Evolutionary conservation across 1,140 invertebrate species (phyloP).

Genomic region (Carposina sasakii): DNA sequence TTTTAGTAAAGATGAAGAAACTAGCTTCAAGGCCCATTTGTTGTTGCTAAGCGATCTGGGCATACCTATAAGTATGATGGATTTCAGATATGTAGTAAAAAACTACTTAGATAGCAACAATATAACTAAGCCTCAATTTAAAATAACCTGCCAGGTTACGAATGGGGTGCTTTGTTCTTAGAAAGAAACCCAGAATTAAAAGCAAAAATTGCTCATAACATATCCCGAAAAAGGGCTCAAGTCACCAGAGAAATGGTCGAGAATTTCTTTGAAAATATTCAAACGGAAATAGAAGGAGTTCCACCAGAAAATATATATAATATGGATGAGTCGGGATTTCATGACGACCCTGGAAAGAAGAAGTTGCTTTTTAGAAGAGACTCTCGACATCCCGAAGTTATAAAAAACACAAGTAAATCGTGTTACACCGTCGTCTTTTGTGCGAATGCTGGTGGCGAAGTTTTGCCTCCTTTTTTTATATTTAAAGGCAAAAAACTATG

Average conservation of each 20-base stretch:
- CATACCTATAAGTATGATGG: slow-evolving; percentile 15
- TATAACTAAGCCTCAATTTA: slow-evolving; percentile 14
- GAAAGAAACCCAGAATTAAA: slow-evolving; percentile 5
- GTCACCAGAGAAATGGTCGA: not conserved
- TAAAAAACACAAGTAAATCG: slow-evolving; percentile 15
- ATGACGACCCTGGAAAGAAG: slow-evolving; percentile 11
- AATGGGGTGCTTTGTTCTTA: slow-evolving; percentile 17
- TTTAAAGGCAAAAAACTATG: slow-evolving; percentile 10
- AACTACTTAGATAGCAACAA: slow-evolving; percentile 12
- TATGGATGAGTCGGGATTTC: slow-evolving; percentile 13
- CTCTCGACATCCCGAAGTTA: slow-evolving; percentile 8
- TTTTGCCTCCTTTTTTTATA: slow-evolving; percentile 12
- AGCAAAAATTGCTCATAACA: not conserved
- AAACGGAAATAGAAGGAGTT: not conserved
- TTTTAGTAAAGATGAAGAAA: slow-evolving; percentile 15
- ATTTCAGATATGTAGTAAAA: slow-evolving; percentile 13
- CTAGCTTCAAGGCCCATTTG: slow-evolving; percentile 15
- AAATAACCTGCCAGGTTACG: slow-evolving; percentile 14
- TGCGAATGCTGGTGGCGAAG: slow-evolving; percentile 13
- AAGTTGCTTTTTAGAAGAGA: slow-evolving; percentile 5
- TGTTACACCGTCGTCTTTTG: slow-evolving; percentile 15
- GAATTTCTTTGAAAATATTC: not conserved
- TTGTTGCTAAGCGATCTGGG: slow-evolving; percentile 15
- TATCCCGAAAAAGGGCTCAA: not conserved
- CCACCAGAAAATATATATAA: slow-evolving; percentile 3